A percentile compares a stretch with the other conserved stretches of the same genome.
Evolutionary conservation across 2,797 vertebrate genomes (phyloP).

Genomic region (Darevskia nairensis): DNA sequence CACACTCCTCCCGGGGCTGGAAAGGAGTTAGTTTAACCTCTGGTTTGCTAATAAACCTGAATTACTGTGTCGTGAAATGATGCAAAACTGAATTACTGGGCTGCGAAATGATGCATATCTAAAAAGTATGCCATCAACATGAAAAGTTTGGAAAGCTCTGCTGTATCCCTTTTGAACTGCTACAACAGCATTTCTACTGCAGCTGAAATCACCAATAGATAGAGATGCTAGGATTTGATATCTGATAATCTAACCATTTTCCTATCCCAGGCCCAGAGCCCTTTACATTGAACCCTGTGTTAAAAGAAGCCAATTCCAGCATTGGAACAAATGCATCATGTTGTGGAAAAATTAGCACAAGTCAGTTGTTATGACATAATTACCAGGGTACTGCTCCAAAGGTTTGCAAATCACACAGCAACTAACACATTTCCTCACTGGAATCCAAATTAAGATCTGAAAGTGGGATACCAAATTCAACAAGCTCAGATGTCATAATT

Average conservation of each 20-base stretch:
- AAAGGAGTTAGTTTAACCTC: too few species aligned
- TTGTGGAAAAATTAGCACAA: slow-evolving; percentile 13
- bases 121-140: too few species aligned
- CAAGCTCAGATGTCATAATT: slow-evolving; percentile 49
- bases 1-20: too few species aligned
- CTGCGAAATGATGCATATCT: too few species aligned
- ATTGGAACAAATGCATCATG: slow-evolving; percentile 8
- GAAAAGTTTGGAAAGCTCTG: too few species aligned
- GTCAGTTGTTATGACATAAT: not conserved
- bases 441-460: not conserved
- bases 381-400: slow-evolving; percentile 3
- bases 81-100: too few species aligned
- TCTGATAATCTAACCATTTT: slow-evolving; percentile 35
- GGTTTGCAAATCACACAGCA: not conserved
- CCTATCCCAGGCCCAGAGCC: not conserved
- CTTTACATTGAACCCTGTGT: slow-evolving; percentile 12
- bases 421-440: not conserved
- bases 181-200: slow-evolving; percentile 20
- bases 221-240: slow-evolving; percentile 41
- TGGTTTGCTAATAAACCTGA: too few species aligned
- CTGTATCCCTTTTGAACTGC: slow-evolving; percentile 18
- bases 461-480: slow-evolving; percentile 26
- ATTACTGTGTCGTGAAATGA: too few species aligned
- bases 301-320: slow-evolving; percentile 23
- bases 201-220: slow-evolving; percentile 31